Percentiles rank a stretch among this genome's conserved stretches.
Conservation (phyloP, 2,113 vertebrate species). For the Scytalopus superciliaris region DNA sequence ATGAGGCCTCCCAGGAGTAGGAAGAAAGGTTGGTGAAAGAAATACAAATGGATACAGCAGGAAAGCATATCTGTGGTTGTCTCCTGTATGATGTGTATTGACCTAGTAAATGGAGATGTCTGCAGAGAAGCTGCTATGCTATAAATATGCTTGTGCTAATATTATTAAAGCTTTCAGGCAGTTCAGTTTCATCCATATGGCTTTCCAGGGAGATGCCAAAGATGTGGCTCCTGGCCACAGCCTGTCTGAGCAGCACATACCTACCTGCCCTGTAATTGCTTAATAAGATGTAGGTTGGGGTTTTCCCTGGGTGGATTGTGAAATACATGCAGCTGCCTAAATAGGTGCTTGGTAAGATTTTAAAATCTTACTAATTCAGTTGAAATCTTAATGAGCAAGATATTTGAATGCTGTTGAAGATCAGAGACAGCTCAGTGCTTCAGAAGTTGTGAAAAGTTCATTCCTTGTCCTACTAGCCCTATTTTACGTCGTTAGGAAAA, state of each 20-base stretch:
- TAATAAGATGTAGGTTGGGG: neutral
- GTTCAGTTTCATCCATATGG: neutral
- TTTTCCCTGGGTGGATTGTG: neutral
- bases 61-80: conserved; percentile 27
- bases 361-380: neutral
- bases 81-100: conserved; percentile 41
- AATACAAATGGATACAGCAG: neutral
- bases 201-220: conserved; percentile 11
- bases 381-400: neutral
- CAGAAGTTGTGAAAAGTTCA: neutral
- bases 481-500: neutral
- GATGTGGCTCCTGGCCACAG: neutral
- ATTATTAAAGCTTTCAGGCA: conserved; percentile 49
- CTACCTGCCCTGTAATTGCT: neutral
- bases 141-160: conserved; percentile 48
- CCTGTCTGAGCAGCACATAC: neutral
- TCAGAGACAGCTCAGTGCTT: neutral
- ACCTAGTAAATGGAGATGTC: conserved; percentile 60
- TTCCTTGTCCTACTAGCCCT: neutral
- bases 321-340: neutral
- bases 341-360: neutral
- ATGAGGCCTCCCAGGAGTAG: neutral
- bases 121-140: conserved; percentile 25
- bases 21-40: neutral
- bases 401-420: neutral